Conservation (phyloP, 1,140 invertebrate species). For the Ganaspis sp. region DNA sequence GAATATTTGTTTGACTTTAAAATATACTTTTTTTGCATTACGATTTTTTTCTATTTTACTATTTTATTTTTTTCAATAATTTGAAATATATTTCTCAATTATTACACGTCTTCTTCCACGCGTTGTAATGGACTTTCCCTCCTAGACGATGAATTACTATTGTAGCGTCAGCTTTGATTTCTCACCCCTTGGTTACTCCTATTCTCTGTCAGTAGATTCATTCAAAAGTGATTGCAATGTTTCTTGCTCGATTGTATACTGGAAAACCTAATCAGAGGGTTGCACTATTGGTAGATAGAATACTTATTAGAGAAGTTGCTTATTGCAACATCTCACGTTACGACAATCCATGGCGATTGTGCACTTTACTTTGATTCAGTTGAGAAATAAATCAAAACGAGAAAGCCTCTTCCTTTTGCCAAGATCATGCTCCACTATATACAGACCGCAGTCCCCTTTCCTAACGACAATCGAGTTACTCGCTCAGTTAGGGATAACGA, state of each 20-base stretch:
- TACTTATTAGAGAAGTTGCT: slow-evolving; percentile 4
- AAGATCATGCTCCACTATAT: neutral
- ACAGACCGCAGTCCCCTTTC: neutral
- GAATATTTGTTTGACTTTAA: too few species aligned
- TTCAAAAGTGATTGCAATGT: slow-evolving; percentile 6
- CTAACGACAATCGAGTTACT: slow-evolving; percentile 19
- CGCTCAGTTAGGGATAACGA: slow-evolving; percentile 29
- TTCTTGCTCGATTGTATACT: neutral
- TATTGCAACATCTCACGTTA: neutral
- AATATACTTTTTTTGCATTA: too few species aligned
- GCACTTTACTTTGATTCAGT: neutral
- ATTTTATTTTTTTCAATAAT: too few species aligned
- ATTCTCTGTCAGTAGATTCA: slow-evolving; percentile 1
- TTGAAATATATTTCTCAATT: too few species aligned
- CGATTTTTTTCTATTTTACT: too few species aligned
- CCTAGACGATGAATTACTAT: too few species aligned
- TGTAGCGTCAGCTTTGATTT: too few species aligned
- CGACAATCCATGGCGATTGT: neutral
- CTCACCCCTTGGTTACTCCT: too few species aligned
- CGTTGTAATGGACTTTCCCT: too few species aligned
- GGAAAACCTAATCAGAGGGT: slow-evolving; percentile 12
- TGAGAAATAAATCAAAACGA: neutral
- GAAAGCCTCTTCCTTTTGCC: neutral
- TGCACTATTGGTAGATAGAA: neutral
- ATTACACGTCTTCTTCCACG: too few species aligned